Evolutionary conservation across 2,888 invertebrate species (phyloP), one percentile per base, ranked within the genome.

Genomic region (Ectobius pallidus): DNA sequence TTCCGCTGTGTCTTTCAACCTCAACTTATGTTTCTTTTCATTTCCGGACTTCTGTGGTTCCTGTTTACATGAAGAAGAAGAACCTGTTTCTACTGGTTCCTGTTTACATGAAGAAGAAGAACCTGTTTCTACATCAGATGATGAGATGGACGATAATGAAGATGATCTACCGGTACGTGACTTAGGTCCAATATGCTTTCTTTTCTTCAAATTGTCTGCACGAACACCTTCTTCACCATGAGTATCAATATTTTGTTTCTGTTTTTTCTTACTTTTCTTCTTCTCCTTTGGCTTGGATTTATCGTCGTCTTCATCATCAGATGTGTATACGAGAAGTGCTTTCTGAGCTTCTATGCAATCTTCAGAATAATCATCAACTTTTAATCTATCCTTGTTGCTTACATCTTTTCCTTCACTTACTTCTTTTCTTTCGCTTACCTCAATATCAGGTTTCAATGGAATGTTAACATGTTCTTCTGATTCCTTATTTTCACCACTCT

Each of bases 221-320:
- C 3, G 3, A 7, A 14, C 52, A 52, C 2, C 7, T 25, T 9
- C 58, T 32, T 58, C 32, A 25, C 14, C 16, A 39, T 39, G 6
- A 9, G 6, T 39, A 39, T 39, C 14, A 9, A 14, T 9, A 14
- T 39, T 39, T 39, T 39, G 6, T 30, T 58, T 58, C 27, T 16
- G 14, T 58, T 30, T 58, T 25, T 20, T 58, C 14, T 30, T 32
- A 16, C 30, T 58, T 58, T 52, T 11, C 27, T 27, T 58, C n/a
- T 58, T 58, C 30, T 58, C n/a, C 25, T 14, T 9, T 0, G n/a
- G n/a, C 7, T 9, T 18, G 1, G 44, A 25, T 18, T 30, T 30
- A 22, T 20, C 18, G 9, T 61, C 61, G 9, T 61, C 32, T 27
- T 65, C 65, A 65, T 65, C 46, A 27, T 65, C 65, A 7, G 65